Evolutionary conservation across 37 sponge, comb jelly and placozoan genomes (phyloP).

Genomic region (Ephydatia muelleri): DNA sequence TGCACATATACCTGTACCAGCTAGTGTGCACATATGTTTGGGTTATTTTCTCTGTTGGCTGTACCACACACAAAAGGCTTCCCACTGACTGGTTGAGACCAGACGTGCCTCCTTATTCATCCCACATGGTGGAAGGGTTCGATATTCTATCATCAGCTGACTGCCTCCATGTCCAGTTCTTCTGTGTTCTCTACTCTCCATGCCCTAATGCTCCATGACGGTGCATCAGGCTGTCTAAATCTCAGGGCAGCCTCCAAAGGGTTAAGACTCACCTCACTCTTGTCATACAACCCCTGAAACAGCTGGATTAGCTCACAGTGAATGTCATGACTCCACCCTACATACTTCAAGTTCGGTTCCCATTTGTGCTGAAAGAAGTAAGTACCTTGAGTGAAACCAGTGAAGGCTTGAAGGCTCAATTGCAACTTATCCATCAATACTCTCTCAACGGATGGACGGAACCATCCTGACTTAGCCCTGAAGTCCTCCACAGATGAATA

Average conservation of each 20-base stretch:
- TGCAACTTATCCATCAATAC: background rate
- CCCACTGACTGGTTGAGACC: conserved; percentile 15
- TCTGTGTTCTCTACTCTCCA: background rate
- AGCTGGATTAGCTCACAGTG: conserved; percentile 40
- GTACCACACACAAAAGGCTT: conserved; percentile 42
- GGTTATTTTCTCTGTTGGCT: conserved; percentile 8
- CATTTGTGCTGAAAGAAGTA: conserved; percentile 54
- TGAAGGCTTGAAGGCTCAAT: conserved; percentile 5
- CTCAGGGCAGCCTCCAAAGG: conserved; percentile 48
- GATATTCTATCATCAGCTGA: conserved; percentile 1
- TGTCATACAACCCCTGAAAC: conserved; percentile 53
- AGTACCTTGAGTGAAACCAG: conserved; percentile 14
- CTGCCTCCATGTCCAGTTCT: background rate
- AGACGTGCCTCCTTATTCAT: conserved; percentile 39
- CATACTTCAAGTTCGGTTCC: background rate
- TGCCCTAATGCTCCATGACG: conserved; percentile 18
- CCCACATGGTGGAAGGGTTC: conserved; percentile 40
- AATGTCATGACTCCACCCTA: conserved; percentile 19
- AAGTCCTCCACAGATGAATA: background rate
- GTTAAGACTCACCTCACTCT: conserved; percentile 7
- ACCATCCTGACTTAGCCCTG: conserved; percentile 15
- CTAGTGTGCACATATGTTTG: background rate
- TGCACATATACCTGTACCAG: too few species aligned
- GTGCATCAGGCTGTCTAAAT: conserved; percentile 36
- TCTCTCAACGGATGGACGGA: background rate